phyloP scores from a whole-genome alignment of 1,140 invertebrate species.

The Nomia melanderi region DNA sequence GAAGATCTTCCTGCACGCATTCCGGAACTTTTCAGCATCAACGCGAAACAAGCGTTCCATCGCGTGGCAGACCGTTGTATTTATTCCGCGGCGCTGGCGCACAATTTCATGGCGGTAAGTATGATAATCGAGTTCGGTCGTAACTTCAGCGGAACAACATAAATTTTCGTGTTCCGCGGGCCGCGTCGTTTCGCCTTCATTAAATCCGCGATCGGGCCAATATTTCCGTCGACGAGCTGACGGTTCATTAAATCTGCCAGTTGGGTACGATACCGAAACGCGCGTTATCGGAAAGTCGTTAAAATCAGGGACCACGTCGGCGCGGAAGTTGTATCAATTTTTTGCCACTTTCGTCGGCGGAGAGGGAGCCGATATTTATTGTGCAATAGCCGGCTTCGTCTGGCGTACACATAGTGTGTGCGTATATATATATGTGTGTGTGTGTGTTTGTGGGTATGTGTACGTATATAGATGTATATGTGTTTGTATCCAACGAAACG shows the following conservation, averaged over 20 bases:
- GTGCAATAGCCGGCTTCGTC: conserved; percentile 38
- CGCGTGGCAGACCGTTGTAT: no score
- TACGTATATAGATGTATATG: no score
- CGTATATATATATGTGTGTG: no score
- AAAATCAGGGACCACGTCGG: conserved; percentile 24
- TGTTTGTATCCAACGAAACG: conserved; percentile 52
- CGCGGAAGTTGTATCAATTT: conserved; percentile 29
- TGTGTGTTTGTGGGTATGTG: no score
- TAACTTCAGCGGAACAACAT: not conserved
- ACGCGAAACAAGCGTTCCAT: no score
- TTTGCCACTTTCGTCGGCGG: conserved; percentile 32
- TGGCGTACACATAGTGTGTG: not conserved
- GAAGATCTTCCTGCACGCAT: no score
- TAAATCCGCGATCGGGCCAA: conserved; percentile 7
- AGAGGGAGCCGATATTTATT: conserved; percentile 57
- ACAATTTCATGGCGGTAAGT: not conserved
- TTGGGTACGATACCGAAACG: not conserved
- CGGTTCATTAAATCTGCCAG: conserved; percentile 28
- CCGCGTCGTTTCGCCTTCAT: not conserved
- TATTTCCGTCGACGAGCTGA: conserved; percentile 16
- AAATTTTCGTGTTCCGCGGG: not conserved
- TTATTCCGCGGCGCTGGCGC: no score
- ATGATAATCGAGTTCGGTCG: not conserved
- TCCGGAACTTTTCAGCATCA: no score
- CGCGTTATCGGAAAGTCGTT: conserved; percentile 40